These are phyloP conservation scores for Diachrysia chrysitis DNA, from an alignment of 2,888 invertebrate genomes.

Conservation along the genomic window DNA sequence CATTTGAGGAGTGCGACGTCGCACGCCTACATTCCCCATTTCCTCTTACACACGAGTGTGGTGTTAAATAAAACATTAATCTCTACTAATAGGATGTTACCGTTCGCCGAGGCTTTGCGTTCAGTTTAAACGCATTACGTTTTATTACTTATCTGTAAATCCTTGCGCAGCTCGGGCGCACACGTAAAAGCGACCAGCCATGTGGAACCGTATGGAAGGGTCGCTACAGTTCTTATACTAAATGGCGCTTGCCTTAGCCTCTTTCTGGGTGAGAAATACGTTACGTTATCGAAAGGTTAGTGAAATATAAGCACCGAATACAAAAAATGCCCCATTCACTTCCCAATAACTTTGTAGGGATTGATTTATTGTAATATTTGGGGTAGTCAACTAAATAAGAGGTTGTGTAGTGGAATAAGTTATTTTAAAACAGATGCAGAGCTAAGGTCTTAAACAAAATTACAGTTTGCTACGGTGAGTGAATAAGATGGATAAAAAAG, in stretches of 20 bases:
- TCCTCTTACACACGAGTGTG: slow-evolving; percentile 43
- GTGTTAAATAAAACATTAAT: slow-evolving; percentile 70
- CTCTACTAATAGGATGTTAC: slow-evolving; percentile 70
- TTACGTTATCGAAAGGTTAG: slow-evolving; percentile 51
- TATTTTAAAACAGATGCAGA: not conserved
- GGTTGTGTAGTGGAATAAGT: not conserved
- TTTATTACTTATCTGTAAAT: slow-evolving; percentile 76
- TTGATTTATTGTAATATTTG: slow-evolving; percentile 49
- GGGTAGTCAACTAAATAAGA: slow-evolving; percentile 35
- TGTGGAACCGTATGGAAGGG: slow-evolving; percentile 77
- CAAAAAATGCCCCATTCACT: slow-evolving; percentile 30
- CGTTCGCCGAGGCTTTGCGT: slow-evolving; percentile 59
- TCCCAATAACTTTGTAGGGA: slow-evolving; percentile 27
- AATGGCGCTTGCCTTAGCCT: slow-evolving; percentile 67
- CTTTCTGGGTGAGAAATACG: slow-evolving; percentile 58
- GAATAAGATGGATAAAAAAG: not conserved
- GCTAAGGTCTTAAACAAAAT: not conserved
- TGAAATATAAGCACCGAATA: slow-evolving; percentile 49
- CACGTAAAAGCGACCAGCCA: slow-evolving; percentile 67
- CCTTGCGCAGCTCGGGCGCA: slow-evolving; percentile 62
- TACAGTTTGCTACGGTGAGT: not conserved
- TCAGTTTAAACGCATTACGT: slow-evolving; percentile 68
- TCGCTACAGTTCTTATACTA: slow-evolving; percentile 71
- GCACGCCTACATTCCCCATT: slow-evolving; percentile 54
- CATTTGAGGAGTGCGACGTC: slow-evolving; percentile 52